Percentiles rank a stretch among this genome's conserved stretches.
These are phyloP conservation scores for Amphilophus citrinellus DNA, from an alignment of 2,113 vertebrate species.

Conservation along the genomic window DNA sequence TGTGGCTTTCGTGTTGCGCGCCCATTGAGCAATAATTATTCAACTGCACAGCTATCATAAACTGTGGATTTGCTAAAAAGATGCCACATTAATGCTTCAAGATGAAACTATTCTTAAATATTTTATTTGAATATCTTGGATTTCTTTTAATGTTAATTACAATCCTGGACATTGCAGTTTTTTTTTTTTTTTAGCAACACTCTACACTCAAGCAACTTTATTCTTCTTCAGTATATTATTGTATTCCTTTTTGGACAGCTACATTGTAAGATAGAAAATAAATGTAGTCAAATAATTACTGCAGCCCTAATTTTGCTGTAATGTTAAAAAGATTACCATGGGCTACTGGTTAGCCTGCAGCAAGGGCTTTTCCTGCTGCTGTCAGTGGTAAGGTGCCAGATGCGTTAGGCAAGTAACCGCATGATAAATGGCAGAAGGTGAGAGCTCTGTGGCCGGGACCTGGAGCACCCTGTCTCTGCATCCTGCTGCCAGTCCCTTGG, in stretches of 20 bases:
- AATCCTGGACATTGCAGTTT: background rate
- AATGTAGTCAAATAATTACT: slow-evolving; percentile 23
- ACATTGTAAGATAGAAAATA: background rate
- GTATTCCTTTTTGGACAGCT: background rate
- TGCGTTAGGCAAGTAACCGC: slow-evolving; percentile 65
- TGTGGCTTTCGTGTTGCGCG: slow-evolving; percentile 57
- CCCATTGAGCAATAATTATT: slow-evolving; percentile 69
- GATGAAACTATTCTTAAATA: slow-evolving; percentile 13
- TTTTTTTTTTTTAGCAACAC: background rate
- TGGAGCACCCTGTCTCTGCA: slow-evolving; percentile 67
- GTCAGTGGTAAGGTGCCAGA: slow-evolving; percentile 70
- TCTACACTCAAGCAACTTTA: background rate
- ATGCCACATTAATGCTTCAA: slow-evolving; percentile 33
- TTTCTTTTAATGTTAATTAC: background rate
- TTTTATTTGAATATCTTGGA: slow-evolving; percentile 1
- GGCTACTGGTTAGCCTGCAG: slow-evolving; percentile 61
- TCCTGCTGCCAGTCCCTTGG: slow-evolving; percentile 73
- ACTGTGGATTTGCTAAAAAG: slow-evolving; percentile 52
- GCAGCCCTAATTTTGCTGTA: slow-evolving; percentile 22
- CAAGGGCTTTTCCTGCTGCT: slow-evolving; percentile 53
- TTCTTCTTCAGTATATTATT: background rate
- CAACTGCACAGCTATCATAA: slow-evolving; percentile 47
- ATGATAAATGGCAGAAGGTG: slow-evolving; percentile 82
- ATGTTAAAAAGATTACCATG: slow-evolving; percentile 42
- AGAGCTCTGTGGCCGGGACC: slow-evolving; percentile 57